Evolutionary conservation across 2,797 vertebrate genomes (phyloP), one percentile per base, ranked within the genome.

Genomic region (Allobates femoralis): DNA sequence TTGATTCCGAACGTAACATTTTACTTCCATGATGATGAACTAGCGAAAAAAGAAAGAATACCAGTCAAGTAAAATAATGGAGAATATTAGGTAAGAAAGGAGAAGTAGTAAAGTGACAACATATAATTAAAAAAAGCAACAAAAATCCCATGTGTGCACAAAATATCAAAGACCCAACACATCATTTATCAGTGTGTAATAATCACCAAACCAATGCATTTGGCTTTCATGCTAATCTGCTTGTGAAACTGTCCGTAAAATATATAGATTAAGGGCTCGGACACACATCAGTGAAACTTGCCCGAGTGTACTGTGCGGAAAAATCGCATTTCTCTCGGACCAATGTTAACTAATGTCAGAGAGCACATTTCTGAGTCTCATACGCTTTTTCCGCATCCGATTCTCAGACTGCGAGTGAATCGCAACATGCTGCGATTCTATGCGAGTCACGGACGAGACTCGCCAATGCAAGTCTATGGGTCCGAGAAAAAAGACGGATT

Each of bases 1-100:
- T 99, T 99, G 98, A 99, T 96, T 99, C 98, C 95, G 98, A 99
- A 96, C 98, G 98, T 95, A 99, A 99, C 98, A 99, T 99, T 99
- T 99, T 99, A 98, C 97, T 99, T 93, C 98, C 98, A 92, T 99
- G 97, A 97, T 99, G 98, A 96, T 99, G 98, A 96, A 99, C 98
- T 99, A 96, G 97, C 34, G 97, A 98, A 95, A 96, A 97, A 97
- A 93, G 92, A 97, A 94, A 95, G 93, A 95, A 96, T 94, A 96
- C 93, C 93, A 93, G 91, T 96, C 95, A 96, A 93, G 93, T 94
- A 94, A 95, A 95, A 96, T 58, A 91, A 93, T 90, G 85, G 91
- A 90, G 90, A 90, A 89, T 92, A 89, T 91, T 96, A 92, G 95
- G 95, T 94, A 96, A 93, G 90, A 94, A 95, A 95, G 94, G 94